Conservation (phyloP, 2,797 vertebrate genomes). For the Limnodromus scolopaceus region DNA sequence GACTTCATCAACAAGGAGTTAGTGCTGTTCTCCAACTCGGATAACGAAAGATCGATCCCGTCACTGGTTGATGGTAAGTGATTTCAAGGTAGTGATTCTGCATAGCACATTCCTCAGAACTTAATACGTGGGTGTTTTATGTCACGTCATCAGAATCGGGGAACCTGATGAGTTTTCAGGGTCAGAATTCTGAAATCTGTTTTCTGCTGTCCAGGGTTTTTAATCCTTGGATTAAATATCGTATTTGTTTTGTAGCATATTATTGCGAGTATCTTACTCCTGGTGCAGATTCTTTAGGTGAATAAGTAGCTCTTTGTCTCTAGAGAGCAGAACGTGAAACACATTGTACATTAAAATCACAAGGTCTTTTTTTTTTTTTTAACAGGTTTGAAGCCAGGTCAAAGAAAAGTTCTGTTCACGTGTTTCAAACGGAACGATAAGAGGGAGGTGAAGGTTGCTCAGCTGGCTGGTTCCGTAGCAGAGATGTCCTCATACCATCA, state of each 20-base stretch:
- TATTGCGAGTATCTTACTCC: background rate
- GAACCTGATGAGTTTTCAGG: background rate
- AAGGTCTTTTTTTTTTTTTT: background rate
- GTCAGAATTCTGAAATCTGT: background rate
- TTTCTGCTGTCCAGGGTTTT: background rate
- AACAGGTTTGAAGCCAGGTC: constrained; percentile 96
- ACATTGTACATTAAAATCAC: accelerated
- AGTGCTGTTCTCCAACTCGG: constrained; percentile 96
- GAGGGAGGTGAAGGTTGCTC: constrained; percentile 96
- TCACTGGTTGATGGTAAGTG: constrained; percentile 93
- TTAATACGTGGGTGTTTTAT: background rate
- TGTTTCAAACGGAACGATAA: constrained; percentile 98
- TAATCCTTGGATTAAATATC: background rate
- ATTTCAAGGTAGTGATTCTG: background rate
- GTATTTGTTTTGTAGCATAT: background rate
- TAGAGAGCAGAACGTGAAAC: background rate
- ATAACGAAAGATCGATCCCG: constrained; percentile 96
- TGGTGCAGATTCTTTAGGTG: background rate
- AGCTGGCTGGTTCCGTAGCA: constrained; percentile 97
- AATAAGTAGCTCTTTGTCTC: background rate
- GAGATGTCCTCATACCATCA: constrained; percentile 99
- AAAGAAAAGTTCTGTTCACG: constrained; percentile 95
- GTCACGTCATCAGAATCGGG: background rate
- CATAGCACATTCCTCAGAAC: background rate
- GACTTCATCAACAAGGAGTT: constrained; percentile 98